phyloP scores from a whole-genome alignment of 2,888 invertebrate species.

The Paralinhomoeus sp. region DNA sequence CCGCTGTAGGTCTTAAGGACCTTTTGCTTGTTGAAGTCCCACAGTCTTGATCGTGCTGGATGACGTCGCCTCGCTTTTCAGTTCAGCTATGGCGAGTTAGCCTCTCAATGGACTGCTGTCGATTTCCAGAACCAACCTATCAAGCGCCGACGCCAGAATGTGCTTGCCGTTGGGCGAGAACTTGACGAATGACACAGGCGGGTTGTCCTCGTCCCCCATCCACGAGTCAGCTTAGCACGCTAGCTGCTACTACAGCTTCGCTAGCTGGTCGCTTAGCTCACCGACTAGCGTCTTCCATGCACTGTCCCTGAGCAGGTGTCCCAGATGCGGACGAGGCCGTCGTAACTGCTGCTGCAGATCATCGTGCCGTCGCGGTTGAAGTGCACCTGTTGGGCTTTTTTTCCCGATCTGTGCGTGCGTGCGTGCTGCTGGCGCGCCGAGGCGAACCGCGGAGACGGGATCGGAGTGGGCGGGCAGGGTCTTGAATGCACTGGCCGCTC shows the following conservation, averaged over 20 bases:
- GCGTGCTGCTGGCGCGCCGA: too few relatives aligned
- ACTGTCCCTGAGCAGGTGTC: conserved; percentile 96
- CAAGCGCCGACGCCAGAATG: conserved; percentile 85
- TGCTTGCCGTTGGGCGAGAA: conserved; percentile 99
- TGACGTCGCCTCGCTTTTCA: too few relatives aligned
- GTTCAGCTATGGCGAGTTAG: neutral
- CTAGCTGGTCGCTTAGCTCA: conserved; percentile 16
- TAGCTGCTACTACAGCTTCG: too few relatives aligned
- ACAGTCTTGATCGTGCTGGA: too few relatives aligned
- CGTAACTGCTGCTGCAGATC: conserved; percentile 94
- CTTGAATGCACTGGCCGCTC: conserved; percentile 89
- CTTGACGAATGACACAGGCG: conserved; percentile 96
- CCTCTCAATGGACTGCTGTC: too few relatives aligned
- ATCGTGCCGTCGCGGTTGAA: conserved; percentile 94
- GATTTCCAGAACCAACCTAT: conserved; percentile 39
- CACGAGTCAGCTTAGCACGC: too few relatives aligned
- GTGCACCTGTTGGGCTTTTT: conserved; percentile 38
- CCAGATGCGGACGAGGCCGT: conserved; percentile 96
- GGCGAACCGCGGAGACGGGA: conserved; percentile 75
- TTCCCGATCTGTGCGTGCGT: neutral
- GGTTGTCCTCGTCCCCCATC: conserved; percentile 95
- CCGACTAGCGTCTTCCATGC: conserved; percentile 83
- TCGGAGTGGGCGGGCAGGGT: conserved; percentile 96
- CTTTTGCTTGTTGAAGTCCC: conserved; percentile 97
- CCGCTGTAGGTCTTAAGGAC: conserved; percentile 93